A percentile compares a stretch with the other conserved stretches of the same genome.
Conservation (phyloP, 2,888 invertebrate genomes). For the Agrypnus murinus region DNA sequence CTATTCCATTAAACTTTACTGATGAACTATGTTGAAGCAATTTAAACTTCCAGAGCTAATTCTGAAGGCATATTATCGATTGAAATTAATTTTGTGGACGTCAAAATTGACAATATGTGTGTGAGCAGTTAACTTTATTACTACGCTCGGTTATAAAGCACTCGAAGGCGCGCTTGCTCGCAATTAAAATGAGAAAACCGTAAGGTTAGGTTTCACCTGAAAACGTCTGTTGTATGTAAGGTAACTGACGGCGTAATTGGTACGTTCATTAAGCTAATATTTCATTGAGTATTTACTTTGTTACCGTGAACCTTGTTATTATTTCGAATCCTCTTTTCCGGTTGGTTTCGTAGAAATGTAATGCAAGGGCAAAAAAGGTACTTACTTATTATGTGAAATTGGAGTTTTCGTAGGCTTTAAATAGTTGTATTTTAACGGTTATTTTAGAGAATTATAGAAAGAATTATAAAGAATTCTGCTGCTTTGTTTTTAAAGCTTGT, state of each 20-base stretch:
- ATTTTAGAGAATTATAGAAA: too few species aligned
- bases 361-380: too few species aligned
- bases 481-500: too few species aligned
- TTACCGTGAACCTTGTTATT: background rate
- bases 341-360: too few species aligned
- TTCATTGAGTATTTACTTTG: constrained; percentile 7
- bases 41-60: constrained; percentile 18
- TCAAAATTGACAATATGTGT: background rate
- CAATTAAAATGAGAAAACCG: background rate
- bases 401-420: too few species aligned
- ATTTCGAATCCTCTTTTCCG: too few species aligned
- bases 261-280: constrained; percentile 23
- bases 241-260: constrained; percentile 3
- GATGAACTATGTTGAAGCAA: constrained; percentile 22
- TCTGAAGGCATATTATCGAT: constrained; percentile 4
- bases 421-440: too few species aligned
- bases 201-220: background rate
- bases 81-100: background rate
- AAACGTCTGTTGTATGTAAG: background rate
- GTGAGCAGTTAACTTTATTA: background rate
- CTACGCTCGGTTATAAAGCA: background rate
- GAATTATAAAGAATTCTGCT: too few species aligned
- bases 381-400: too few species aligned
- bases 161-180: background rate
- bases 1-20: constrained; percentile 8